Conservation (phyloP, 2,888 invertebrate species). For the Eulithis testata region DNA sequence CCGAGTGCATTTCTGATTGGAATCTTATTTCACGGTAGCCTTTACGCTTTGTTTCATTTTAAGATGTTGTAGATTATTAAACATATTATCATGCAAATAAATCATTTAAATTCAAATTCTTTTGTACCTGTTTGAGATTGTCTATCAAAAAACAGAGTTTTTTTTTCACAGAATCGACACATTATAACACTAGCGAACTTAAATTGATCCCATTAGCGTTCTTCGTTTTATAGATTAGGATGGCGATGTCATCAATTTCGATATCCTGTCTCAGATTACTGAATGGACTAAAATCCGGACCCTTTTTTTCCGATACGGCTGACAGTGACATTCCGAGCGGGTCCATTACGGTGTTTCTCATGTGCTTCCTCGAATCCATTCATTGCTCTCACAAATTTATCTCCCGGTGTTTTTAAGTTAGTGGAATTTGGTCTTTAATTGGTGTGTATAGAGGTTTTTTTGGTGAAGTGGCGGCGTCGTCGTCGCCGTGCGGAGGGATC, state of each 20-base stretch:
- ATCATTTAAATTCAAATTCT: constrained; percentile 25
- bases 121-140: constrained; percentile 28
- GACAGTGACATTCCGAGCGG: constrained; percentile 74
- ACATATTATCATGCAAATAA: constrained; percentile 36
- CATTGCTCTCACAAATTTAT: constrained; percentile 63
- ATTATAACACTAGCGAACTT: constrained; percentile 34
- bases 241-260: constrained; percentile 38
- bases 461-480: constrained; percentile 31
- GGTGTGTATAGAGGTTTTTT: constrained; percentile 41
- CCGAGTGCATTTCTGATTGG: constrained; percentile 39
- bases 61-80: constrained; percentile 30
- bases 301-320: constrained; percentile 66
- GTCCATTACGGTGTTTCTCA: constrained; percentile 70
- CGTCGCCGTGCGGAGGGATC: constrained; percentile 56
- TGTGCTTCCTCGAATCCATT: constrained; percentile 78
- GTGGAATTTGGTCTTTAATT: constrained; percentile 57
- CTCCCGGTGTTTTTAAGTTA: constrained; percentile 42
- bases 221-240: constrained; percentile 39
- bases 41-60: constrained; percentile 37
- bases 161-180: constrained; percentile 29
- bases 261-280: constrained; percentile 41
- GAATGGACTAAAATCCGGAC: constrained; percentile 52
- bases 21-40: constrained; percentile 41
- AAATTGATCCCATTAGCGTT: constrained; percentile 42
- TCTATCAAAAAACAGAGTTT: constrained; percentile 24